These are phyloP conservation scores for Eriosoma lanigerum DNA, from an alignment of 1,140 invertebrate genomes.

Conservation along the genomic window DNA sequence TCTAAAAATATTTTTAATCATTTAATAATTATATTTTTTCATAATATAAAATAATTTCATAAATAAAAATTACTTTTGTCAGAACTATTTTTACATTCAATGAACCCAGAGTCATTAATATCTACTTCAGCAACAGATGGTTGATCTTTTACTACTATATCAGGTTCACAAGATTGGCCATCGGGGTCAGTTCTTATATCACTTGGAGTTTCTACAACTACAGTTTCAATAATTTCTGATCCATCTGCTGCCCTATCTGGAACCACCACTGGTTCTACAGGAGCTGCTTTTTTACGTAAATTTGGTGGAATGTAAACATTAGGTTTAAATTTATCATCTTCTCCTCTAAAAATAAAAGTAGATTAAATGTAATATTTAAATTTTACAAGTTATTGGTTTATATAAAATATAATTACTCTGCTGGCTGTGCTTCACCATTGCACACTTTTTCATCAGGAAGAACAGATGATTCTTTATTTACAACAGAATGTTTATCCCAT, in stretches of 20 bases:
- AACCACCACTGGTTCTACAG: background rate
- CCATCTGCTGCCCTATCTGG: conserved; percentile 36
- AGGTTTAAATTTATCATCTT: background rate
- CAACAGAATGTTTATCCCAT: conserved; percentile 52
- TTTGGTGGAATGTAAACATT: conserved; percentile 43
- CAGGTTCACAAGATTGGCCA: conserved; percentile 32
- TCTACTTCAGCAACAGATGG: background rate
- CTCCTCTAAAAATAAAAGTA: background rate
- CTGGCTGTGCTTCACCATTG: background rate
- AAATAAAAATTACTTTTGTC: background rate
- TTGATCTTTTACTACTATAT: conserved; percentile 29
- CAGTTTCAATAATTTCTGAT: conserved; percentile 36
- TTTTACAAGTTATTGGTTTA: too few relatives aligned
- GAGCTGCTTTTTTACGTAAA: conserved; percentile 29
- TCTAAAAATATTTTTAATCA: background rate
- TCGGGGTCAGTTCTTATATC: conserved; percentile 46
- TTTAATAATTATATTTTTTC: background rate
- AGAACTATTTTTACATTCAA: conserved; percentile 32
- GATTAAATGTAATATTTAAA: too few relatives aligned
- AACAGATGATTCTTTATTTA: background rate
- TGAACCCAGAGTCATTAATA: conserved; percentile 38
- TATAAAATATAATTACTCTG: background rate
- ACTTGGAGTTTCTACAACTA: conserved; percentile 18
- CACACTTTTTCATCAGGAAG: conserved; percentile 14
- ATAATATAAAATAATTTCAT: background rate